phyloP scores from a whole-genome alignment of 2,888 invertebrate species.

The Rhogogaster chlorosoma region DNA sequence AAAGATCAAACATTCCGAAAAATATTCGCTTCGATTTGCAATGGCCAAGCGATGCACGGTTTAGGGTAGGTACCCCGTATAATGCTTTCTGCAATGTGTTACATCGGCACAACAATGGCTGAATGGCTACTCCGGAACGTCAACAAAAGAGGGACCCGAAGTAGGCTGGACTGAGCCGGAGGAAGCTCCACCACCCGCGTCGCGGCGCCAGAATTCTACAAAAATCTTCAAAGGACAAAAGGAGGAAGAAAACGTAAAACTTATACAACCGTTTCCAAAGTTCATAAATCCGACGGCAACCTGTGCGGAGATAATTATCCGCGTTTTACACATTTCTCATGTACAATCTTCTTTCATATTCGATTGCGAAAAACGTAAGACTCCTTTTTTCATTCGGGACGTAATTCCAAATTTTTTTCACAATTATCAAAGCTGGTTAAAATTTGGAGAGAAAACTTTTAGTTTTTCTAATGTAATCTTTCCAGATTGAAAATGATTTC shows the following conservation, averaged over 20 bases:
- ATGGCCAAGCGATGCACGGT: conserved; percentile 22
- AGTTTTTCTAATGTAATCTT: too few species aligned
- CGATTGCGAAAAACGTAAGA: too few species aligned
- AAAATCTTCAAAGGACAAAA: conserved; percentile 39
- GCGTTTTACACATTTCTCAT: neutral
- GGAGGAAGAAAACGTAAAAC: too few species aligned
- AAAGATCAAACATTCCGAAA: conserved; percentile 8
- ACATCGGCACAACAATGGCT: conserved; percentile 64
- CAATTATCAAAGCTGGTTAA: too few species aligned
- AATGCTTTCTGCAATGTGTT: conserved; percentile 41
- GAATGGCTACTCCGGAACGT: conserved; percentile 45
- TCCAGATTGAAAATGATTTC: too few species aligned
- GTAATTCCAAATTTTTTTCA: too few species aligned
- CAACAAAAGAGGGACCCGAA: conserved; percentile 43
- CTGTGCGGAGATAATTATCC: neutral
- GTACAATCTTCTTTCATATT: too few species aligned
- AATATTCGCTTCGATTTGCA: conserved; percentile 29
- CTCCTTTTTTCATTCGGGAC: too few species aligned
- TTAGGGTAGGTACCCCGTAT: neutral
- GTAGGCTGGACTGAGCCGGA: conserved; percentile 39
- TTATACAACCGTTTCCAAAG: neutral
- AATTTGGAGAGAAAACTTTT: too few species aligned
- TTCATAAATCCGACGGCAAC: neutral
- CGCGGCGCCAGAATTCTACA: conserved; percentile 62
- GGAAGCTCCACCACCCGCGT: conserved; percentile 67